Percentiles rank a stretch among this genome's conserved stretches.
Evolutionary conservation across 2,113 vertebrate genomes (phyloP).

Genomic region (Tringa solitaria): DNA sequence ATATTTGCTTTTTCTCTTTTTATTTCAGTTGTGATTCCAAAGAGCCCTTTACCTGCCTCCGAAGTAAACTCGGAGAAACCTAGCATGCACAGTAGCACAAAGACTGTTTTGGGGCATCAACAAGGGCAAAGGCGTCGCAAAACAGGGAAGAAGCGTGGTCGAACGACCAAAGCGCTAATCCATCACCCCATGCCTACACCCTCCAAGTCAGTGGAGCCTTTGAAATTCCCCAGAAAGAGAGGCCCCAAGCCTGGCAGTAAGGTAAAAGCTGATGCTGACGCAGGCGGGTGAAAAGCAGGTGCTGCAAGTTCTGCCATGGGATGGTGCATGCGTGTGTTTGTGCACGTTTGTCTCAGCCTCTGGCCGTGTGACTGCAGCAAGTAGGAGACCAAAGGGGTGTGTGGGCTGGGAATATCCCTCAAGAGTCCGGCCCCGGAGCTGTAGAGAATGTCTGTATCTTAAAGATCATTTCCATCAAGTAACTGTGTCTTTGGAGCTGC

Average conservation of each 20-base stretch:
- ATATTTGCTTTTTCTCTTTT: conserved; percentile 58
- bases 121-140: conserved; percentile 89
- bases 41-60: conserved; percentile 81
- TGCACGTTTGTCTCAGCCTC: conserved; percentile 54
- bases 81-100: conserved; percentile 82
- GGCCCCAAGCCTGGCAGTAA: conserved; percentile 97
- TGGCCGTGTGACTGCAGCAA: conserved; percentile 47
- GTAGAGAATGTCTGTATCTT: conserved; percentile 41
- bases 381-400: not conserved
- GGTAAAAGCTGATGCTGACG: conserved; percentile 78
- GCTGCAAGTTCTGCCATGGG: conserved; percentile 42
- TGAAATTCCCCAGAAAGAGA: conserved; percentile 96
- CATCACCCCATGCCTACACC: conserved; percentile 77
- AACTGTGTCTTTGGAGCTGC: not conserved
- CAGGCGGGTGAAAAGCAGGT: conserved; percentile 53
- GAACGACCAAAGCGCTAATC: conserved; percentile 81
- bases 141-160: conserved; percentile 91
- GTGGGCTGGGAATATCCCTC: conserved; percentile 28
- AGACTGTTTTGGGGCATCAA: conserved; percentile 75
- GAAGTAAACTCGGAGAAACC: conserved; percentile 85
- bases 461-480: conserved; percentile 31
- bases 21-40: conserved; percentile 88
- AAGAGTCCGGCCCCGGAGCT: conserved; percentile 12
- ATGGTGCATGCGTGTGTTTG: conserved; percentile 31
- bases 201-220: conserved; percentile 83